Base-by-base conservation (phyloP, 2,797 vertebrate species). In the Amniataba percoides region DNA sequence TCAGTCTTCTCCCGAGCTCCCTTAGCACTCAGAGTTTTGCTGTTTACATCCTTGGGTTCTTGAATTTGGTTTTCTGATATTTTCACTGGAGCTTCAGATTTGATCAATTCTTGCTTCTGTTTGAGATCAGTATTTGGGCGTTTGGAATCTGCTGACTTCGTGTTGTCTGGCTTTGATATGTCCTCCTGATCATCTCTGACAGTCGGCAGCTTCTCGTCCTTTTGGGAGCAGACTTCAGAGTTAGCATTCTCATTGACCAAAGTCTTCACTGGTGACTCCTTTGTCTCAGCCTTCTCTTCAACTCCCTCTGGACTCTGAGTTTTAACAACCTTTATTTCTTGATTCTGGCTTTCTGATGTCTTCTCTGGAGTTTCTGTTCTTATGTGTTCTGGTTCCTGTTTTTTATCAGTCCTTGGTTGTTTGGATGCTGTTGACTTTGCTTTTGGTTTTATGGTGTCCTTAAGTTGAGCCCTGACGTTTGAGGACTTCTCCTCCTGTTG, bases 341-440 rank as follows among this genome's bases (percentile, higher is more conserved):
- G 51, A 67, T 13, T 15, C 18, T 45, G 2, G 13, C 4, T 34
- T 5, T 65, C 49, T 39, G 16, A 2, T 10, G 14, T 0, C 2
- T 34, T 68, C 12, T 73, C 25, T 27, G 14, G 11, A 48, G 31
- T 1, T 16, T 51, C 25, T 39, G 3, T 58, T 40, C 56, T n/a
- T 58, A 63, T n/a, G n/a, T n/a, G n/a, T n/a, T 31, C 27, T 31
- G 27, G 27, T 31, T 31, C 27, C 27, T 31, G 27, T 31, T 61
- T n/a, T 25, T 25, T 10, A 1, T 63, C 23, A 64, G 34, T 18
- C 21, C 46, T 74, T 58, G 34, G 46, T 62, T 0, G 6, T 74
- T 74, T 74, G 16, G 68, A 52, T 49, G 77, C 48, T 34, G 16
- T 9, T 59, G 67, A 64, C 23, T 13, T 31, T 14, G 46, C 40